Conservation (phyloP, 37 sponge, comb jelly and placozoan species). For the Beroe ovata region DNA sequence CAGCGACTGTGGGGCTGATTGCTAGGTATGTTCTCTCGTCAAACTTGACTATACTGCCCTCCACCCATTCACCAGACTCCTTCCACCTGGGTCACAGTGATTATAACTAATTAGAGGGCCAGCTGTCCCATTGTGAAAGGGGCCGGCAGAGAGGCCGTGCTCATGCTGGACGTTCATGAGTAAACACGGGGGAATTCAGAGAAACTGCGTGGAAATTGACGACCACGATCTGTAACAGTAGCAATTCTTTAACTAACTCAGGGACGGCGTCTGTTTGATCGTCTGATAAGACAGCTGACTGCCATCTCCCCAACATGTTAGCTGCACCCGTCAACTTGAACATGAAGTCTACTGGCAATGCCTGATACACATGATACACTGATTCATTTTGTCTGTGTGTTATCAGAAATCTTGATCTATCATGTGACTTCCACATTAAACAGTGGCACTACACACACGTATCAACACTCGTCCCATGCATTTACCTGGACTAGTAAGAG, state of each 20-base stretch:
- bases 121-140: too few species aligned
- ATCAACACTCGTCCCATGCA: too few species aligned
- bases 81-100: slow-evolving; percentile 68
- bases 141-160: too few species aligned
- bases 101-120: too few species aligned
- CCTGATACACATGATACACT: too few species aligned
- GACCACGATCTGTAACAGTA: not conserved
- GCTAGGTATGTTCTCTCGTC: slow-evolving; percentile 57
- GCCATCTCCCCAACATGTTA: slow-evolving; percentile 38
- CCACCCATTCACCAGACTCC: not conserved
- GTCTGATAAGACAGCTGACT: slow-evolving; percentile 34
- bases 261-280: slow-evolving; percentile 5
- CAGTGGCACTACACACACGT: too few species aligned
- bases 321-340: slow-evolving; percentile 1
- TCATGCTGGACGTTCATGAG: too few species aligned
- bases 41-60: slow-evolving; percentile 10
- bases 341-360: slow-evolving; percentile 8
- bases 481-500: slow-evolving; percentile 36
- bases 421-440: too few species aligned
- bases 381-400: too few species aligned
- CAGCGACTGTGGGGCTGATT: not conserved
- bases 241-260: slow-evolving; percentile 59
- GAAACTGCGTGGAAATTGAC: not conserved
- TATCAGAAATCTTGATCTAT: too few species aligned
- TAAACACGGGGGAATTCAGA: not conserved